Evolutionary conservation across 2,113 vertebrate species (phyloP).

Genomic region (Mirza zaza): DNA sequence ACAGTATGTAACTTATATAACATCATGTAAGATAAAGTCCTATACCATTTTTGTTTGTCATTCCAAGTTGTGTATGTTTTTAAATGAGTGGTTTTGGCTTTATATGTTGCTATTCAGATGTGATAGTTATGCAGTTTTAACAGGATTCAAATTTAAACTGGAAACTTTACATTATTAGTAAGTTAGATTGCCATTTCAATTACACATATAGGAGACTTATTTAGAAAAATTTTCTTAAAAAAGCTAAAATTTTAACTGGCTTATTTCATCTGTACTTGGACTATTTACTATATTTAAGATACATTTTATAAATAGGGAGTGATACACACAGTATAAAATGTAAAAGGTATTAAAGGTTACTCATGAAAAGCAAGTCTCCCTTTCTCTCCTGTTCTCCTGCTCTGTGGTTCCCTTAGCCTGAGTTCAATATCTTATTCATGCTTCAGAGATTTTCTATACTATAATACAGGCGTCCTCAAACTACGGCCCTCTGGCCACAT

Average conservation of each 20-base stretch:
- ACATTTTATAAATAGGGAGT: not conserved
- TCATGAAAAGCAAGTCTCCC: not conserved
- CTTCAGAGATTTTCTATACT: not conserved
- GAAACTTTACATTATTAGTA: not conserved
- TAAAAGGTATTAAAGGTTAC: not conserved
- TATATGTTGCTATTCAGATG: not conserved
- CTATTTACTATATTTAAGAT: not conserved
- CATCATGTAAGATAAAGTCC: not conserved
- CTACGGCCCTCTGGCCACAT: too few species aligned
- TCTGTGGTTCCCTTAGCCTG: not conserved
- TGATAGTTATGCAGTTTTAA: not conserved
- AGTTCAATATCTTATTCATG: not conserved
- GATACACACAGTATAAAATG: not conserved
- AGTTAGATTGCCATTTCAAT: not conserved
- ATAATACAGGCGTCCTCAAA: too few species aligned
- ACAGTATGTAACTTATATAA: not conserved
- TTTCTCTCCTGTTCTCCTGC: not conserved
- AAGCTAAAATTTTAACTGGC: not conserved
- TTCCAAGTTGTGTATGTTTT: conserved; percentile 15
- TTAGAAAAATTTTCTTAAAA: not conserved
- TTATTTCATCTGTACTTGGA: not conserved
- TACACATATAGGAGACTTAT: not conserved
- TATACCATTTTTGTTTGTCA: not conserved
- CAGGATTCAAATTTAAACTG: conserved; percentile 37
- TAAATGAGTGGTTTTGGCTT: not conserved